These are phyloP conservation scores for Oligia strigilis DNA, from an alignment of 2,888 invertebrate genomes.

Conservation along the genomic window DNA sequence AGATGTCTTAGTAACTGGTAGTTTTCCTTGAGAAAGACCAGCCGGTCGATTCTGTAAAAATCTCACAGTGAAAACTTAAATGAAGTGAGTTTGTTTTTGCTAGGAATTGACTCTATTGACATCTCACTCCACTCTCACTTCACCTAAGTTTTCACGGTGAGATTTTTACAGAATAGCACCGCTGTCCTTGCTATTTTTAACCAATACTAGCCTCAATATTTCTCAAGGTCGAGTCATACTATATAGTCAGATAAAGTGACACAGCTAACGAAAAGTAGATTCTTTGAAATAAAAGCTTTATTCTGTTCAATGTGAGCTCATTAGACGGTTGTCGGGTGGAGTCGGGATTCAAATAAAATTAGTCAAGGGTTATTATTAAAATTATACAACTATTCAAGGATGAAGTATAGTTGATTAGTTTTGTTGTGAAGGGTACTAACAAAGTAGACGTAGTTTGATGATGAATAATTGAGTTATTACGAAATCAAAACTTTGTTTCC, in stretches of 20 bases:
- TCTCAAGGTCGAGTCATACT: constrained; percentile 5
- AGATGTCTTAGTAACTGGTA: not conserved
- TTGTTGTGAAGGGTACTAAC: no score
- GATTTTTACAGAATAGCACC: no score
- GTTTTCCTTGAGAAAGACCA: not conserved
- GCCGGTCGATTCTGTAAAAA: no score
- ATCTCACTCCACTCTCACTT: no score
- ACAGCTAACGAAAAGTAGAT: constrained; percentile 20
- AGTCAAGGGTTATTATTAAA: not conserved
- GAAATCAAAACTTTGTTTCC: no score
- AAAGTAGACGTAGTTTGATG: no score
- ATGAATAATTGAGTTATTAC: no score
- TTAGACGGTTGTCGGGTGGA: not conserved
- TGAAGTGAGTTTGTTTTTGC: no score
- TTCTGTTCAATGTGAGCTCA: constrained; percentile 3
- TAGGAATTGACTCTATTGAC: no score
- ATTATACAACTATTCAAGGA: not conserved
- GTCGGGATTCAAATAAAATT: not conserved
- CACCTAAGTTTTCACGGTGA: no score
- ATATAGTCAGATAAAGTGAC: constrained; percentile 35
- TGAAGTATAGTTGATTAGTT: no score
- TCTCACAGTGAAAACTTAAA: no score
- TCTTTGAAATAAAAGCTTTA: constrained; percentile 21
- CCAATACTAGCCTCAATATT: constrained; percentile 24
- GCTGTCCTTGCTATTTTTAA: constrained; percentile 13